Evolutionary conservation across 1,140 invertebrate species (phyloP).

Genomic region (Diprion similis): DNA sequence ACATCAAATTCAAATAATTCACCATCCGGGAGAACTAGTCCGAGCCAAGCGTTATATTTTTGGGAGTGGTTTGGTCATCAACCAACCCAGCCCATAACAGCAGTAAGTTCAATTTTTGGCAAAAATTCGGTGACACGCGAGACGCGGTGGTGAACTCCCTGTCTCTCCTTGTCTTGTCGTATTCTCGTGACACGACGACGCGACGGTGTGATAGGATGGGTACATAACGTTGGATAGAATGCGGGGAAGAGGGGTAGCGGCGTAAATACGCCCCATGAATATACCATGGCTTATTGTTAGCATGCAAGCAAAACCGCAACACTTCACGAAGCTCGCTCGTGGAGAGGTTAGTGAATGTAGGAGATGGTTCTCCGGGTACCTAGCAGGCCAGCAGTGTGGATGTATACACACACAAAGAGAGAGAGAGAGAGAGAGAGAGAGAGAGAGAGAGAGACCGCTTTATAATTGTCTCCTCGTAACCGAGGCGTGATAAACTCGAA

Average conservation of each 20-base stretch:
- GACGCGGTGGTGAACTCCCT: neutral
- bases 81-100: too few species aligned
- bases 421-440: too few species aligned
- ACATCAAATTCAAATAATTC: too few species aligned
- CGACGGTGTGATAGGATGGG: too few species aligned
- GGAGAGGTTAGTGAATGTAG: conserved; percentile 50
- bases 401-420: too few species aligned
- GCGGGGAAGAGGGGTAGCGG: neutral
- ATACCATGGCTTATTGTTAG: conserved; percentile 44
- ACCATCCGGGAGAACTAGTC: too few species aligned
- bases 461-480: neutral
- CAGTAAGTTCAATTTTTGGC: too few species aligned
- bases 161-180: neutral
- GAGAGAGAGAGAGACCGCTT: neutral
- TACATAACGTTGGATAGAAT: neutral
- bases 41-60: too few species aligned
- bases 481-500: neutral
- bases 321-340: conserved; percentile 40
- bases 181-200: neutral
- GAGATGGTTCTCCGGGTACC: too few species aligned
- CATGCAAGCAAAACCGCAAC: conserved; percentile 52
- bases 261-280: conserved; percentile 54
- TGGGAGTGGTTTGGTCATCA: too few species aligned
- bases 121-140: too few species aligned
- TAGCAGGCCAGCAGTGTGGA: too few species aligned